These are phyloP conservation scores for Dasypogon diadema DNA, from an alignment of 2,888 invertebrate species.

Conservation along the genomic window DNA sequence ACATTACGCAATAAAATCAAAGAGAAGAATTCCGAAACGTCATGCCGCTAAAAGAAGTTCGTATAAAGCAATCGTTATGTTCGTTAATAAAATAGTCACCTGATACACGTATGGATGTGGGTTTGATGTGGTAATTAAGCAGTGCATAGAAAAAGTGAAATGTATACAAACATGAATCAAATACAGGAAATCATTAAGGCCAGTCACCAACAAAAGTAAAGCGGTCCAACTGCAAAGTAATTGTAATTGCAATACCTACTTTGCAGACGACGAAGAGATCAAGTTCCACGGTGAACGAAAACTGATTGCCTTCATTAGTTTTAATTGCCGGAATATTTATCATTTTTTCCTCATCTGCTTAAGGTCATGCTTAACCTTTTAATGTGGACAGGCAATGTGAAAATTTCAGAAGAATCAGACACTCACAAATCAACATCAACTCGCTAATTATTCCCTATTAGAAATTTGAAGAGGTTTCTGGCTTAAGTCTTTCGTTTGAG, in stretches of 20 bases:
- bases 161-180: slow-evolving; percentile 18
- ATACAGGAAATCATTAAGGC: slow-evolving; percentile 16
- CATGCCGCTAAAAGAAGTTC: not conserved
- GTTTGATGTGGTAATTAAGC: slow-evolving; percentile 23
- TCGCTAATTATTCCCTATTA: slow-evolving; percentile 12
- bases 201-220: not conserved
- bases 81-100: not conserved
- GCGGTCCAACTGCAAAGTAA: not conserved
- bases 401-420: slow-evolving; percentile 1
- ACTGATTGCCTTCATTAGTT: slow-evolving; percentile 37
- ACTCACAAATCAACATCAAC: slow-evolving; percentile 16
- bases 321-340: slow-evolving; percentile 27
- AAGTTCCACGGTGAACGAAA: not conserved
- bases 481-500: slow-evolving; percentile 18
- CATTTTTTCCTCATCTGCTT: slow-evolving; percentile 33
- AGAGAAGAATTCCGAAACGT: not conserved
- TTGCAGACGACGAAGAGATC: not conserved
- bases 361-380: slow-evolving; percentile 19
- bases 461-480: slow-evolving; percentile 10
- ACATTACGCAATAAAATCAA: not conserved
- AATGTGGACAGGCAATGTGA: slow-evolving; percentile 11
- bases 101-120: not conserved
- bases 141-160: not conserved
- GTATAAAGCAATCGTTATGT: not conserved
- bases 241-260: slow-evolving; percentile 5